Evolutionary conservation across 1,140 invertebrate genomes (phyloP).

Genomic region (Zaprionus africanus): DNA sequence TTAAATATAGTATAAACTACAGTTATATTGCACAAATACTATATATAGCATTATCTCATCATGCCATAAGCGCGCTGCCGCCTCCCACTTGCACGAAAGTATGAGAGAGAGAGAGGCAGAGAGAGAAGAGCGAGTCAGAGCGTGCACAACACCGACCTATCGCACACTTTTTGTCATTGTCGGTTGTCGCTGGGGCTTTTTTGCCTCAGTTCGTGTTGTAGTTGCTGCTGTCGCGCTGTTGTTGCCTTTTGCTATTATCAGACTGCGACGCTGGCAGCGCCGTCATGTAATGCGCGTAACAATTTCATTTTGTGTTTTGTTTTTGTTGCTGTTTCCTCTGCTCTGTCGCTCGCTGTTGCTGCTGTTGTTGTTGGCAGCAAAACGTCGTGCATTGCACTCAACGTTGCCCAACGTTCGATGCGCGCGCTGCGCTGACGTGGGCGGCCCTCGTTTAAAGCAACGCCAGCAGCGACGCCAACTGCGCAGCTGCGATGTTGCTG

Average conservation of each 20-base stretch:
- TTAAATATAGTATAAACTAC: constrained; percentile 9
- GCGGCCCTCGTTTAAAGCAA: constrained; percentile 37
- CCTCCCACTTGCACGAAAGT: no score
- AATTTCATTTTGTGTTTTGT: constrained; percentile 57
- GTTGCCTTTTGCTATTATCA: constrained; percentile 64
- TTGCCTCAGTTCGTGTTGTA: constrained; percentile 19
- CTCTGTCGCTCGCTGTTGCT: constrained; percentile 28
- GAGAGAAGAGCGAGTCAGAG: background rate
- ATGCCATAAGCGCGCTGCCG: constrained; percentile 2
- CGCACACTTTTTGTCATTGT: constrained; percentile 79
- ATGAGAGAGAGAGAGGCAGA: background rate
- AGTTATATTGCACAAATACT: constrained; percentile 9
- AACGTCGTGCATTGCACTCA: constrained; percentile 72
- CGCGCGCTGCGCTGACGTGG: constrained; percentile 42
- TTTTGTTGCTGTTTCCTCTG: constrained; percentile 46
- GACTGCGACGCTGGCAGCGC: constrained; percentile 41
- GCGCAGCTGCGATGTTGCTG: constrained; percentile 4
- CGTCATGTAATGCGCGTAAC: constrained; percentile 58
- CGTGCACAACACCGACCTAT: constrained; percentile 65
- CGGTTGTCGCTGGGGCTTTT: constrained; percentile 42
- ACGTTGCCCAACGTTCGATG: constrained; percentile 38
- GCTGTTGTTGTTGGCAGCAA: constrained; percentile 15
- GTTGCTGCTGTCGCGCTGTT: constrained; percentile 30
- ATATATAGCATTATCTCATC: constrained; percentile 12
- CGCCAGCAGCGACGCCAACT: constrained; percentile 13